These are phyloP conservation scores for Xenus cinereus DNA, from an alignment of 2,113 vertebrate genomes.

Conservation along the genomic window DNA sequence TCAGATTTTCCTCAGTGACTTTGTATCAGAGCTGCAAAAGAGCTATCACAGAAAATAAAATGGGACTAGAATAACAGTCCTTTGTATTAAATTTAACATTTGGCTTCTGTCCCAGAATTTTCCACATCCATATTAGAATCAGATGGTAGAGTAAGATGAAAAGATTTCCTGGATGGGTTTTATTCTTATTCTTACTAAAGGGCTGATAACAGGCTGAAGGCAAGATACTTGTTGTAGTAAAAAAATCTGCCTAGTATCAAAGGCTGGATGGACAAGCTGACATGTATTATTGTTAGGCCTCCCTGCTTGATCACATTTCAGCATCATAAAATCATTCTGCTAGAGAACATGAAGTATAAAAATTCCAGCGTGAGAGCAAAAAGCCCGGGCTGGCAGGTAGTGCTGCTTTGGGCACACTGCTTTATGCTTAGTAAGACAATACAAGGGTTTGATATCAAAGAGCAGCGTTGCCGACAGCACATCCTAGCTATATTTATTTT, in stretches of 20 bases:
- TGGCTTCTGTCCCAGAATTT: slow-evolving; percentile 50
- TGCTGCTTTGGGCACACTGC: neutral
- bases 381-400: neutral
- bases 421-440: neutral
- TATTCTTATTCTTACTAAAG: slow-evolving; percentile 48
- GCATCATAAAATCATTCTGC: neutral
- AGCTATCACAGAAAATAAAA: slow-evolving; percentile 44
- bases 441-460: neutral
- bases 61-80: slow-evolving; percentile 20
- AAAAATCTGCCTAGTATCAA: slow-evolving; percentile 21
- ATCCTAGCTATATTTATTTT: neutral
- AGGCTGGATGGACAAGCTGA: slow-evolving; percentile 11
- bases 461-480: neutral
- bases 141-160: slow-evolving; percentile 41
- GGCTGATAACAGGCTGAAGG: slow-evolving; percentile 46
- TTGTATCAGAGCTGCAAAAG: slow-evolving; percentile 18
- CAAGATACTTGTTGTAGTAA: slow-evolving; percentile 8
- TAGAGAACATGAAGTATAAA: neutral
- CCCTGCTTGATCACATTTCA: neutral
- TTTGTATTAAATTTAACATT: slow-evolving; percentile 53
- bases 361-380: neutral
- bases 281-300: neutral
- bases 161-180: slow-evolving; percentile 55
- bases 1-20: neutral
- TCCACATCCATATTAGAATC: slow-evolving; percentile 40